Evolutionary conservation across 2,797 vertebrate species (phyloP).

Genomic region (Phrynocephalus guinanensis): DNA sequence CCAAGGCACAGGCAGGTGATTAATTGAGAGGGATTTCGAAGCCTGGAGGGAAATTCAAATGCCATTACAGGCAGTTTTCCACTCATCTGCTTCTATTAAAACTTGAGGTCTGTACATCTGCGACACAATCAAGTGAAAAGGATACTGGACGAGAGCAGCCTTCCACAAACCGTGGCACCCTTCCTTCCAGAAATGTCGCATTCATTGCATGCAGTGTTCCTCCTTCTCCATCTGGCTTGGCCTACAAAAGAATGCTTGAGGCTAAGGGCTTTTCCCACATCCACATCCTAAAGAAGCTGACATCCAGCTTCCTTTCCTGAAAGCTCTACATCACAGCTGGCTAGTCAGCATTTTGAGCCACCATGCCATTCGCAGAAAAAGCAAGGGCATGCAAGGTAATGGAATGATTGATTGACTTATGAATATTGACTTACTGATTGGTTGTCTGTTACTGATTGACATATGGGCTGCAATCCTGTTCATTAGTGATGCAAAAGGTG

Average conservation of each 20-base stretch:
- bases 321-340: background rate
- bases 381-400: background rate
- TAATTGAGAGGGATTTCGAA: constrained; percentile 66
- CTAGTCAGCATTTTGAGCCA: background rate
- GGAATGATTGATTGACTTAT: background rate
- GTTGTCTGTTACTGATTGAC: too few relatives aligned
- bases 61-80: constrained; percentile 53
- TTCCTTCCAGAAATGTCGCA: background rate
- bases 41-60: constrained; percentile 63
- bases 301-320: background rate
- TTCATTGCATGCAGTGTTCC: background rate
- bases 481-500: too few relatives aligned
- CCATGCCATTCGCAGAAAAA: background rate
- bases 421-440: background rate
- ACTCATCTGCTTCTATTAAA: constrained; percentile 59
- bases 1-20: constrained; percentile 59
- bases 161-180: background rate
- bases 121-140: constrained; percentile 17
- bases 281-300: too few relatives aligned
- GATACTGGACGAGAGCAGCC: background rate
- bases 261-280: background rate
- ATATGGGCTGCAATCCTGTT: too few relatives aligned
- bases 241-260: constrained; percentile 21
- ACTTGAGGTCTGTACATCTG: constrained; percentile 44
- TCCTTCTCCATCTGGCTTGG: background rate